These are phyloP conservation scores for Stomatorhinus ivindoensis DNA, from an alignment of 2,113 vertebrate species.

Conservation along the genomic window DNA sequence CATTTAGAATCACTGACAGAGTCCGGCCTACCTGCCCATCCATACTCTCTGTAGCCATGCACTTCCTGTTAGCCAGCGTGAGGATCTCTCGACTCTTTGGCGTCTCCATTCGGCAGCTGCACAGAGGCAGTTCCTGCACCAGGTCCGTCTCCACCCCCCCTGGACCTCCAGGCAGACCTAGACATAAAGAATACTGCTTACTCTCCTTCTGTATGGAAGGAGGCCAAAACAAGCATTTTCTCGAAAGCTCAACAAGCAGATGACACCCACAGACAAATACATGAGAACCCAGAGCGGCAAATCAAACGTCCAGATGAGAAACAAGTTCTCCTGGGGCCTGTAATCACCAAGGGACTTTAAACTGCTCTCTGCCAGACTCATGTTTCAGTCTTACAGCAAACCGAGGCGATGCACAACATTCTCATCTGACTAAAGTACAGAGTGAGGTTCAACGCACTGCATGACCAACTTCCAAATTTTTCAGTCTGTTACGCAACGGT, in stretches of 20 bases:
- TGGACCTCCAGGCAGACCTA: slow-evolving; percentile 43
- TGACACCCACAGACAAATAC: background rate
- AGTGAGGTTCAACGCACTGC: background rate
- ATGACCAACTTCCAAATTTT: background rate
- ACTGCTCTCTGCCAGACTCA: background rate
- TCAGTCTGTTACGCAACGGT: background rate
- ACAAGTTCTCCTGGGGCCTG: background rate
- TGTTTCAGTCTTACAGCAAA: background rate
- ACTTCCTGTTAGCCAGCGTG: slow-evolving; percentile 89
- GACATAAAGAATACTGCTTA: background rate
- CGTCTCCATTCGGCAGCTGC: slow-evolving; percentile 96
- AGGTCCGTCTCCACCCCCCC: slow-evolving; percentile 65
- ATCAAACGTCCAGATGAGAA: background rate
- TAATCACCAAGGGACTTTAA: background rate
- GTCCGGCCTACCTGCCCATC: slow-evolving; percentile 69
- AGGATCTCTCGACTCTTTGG: slow-evolving; percentile 91
- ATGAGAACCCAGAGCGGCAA: background rate
- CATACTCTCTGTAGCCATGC: slow-evolving; percentile 92
- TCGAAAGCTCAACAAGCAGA: background rate
- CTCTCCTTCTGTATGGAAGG: no score
- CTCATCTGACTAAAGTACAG: background rate
- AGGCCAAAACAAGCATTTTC: background rate
- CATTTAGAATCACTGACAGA: background rate
- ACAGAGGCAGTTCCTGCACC: slow-evolving; percentile 89
- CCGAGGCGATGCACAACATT: background rate